These are phyloP conservation scores for Centropus bengalensis DNA, from an alignment of 2,113 vertebrate genomes.

Conservation along the genomic window DNA sequence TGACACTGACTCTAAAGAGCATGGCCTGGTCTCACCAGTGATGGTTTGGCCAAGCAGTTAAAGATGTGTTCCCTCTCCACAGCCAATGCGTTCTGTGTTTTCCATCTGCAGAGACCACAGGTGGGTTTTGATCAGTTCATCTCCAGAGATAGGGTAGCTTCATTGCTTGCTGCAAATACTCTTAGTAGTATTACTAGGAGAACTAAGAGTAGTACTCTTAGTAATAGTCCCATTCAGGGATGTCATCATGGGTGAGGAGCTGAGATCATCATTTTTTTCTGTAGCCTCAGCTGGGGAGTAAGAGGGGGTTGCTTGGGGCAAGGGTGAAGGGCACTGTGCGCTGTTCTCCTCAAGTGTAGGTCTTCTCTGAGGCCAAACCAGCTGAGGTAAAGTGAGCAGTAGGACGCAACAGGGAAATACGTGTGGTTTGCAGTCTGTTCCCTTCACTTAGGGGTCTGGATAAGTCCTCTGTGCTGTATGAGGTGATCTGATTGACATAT, in stretches of 20 bases:
- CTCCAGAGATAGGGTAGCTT: background rate
- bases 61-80: background rate
- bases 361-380: background rate
- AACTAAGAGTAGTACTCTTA: too few relatives aligned
- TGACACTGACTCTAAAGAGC: background rate
- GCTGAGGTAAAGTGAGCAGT: background rate
- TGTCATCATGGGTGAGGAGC: background rate
- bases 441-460: background rate
- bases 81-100: background rate
- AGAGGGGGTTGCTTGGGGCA: fast-evolving
- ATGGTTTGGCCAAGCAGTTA: background rate
- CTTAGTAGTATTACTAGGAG: too few relatives aligned
- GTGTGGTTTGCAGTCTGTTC: background rate
- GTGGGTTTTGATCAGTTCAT: background rate
- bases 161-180: background rate
- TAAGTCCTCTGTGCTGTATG: background rate
- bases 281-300: background rate
- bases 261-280: background rate
- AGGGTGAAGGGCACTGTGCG: background rate
- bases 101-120: background rate
- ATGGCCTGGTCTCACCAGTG: background rate
- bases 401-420: background rate
- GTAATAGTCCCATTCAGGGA: background rate
- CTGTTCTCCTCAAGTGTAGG: background rate
- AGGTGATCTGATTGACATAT: background rate